phyloP scores from a whole-genome alignment of 1,140 invertebrate genomes.

The Cotesia typhae region DNA sequence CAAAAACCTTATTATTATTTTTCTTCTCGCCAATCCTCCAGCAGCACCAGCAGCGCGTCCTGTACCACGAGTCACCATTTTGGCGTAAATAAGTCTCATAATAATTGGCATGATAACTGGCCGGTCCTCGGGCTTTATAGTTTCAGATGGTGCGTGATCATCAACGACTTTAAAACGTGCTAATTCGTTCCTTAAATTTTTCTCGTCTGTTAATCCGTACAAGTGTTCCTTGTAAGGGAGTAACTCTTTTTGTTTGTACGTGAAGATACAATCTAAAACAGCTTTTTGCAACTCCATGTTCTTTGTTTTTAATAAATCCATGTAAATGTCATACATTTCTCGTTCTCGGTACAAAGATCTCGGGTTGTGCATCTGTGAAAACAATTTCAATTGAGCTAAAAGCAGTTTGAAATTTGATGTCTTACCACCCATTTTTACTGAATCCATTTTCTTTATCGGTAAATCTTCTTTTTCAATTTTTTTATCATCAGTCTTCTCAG shows the following conservation, averaged over 20 bases:
- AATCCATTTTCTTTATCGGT: constrained; percentile 6
- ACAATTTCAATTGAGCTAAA: constrained; percentile 77
- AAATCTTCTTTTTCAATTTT: constrained; percentile 31
- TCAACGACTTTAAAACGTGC: constrained; percentile 79
- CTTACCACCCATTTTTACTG: constrained; percentile 54
- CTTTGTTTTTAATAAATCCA: constrained; percentile 81
- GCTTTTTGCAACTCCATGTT: constrained; percentile 83
- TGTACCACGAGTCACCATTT: constrained; percentile 83
- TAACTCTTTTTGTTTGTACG: constrained; percentile 83
- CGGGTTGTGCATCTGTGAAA: constrained; percentile 84
- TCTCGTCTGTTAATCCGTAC: constrained; percentile 83
- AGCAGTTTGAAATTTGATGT: constrained; percentile 72
- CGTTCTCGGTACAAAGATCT: constrained; percentile 79
- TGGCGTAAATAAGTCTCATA: constrained; percentile 87
- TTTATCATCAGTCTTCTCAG: constrained; percentile 43
- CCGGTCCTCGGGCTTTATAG: constrained; percentile 78
- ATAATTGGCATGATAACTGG: constrained; percentile 80
- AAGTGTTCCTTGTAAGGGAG: constrained; percentile 81
- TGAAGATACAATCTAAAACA: constrained; percentile 84
- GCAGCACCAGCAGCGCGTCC: constrained; percentile 77
- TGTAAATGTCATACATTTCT: constrained; percentile 78
- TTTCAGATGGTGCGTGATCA: constrained; percentile 65
- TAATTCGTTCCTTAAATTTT: constrained; percentile 86
- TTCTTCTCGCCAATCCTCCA: constrained; percentile 74
- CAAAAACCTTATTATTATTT: constrained; percentile 84